Conservation (phyloP, 2,888 invertebrate genomes). For the Melieria omissa region DNA sequence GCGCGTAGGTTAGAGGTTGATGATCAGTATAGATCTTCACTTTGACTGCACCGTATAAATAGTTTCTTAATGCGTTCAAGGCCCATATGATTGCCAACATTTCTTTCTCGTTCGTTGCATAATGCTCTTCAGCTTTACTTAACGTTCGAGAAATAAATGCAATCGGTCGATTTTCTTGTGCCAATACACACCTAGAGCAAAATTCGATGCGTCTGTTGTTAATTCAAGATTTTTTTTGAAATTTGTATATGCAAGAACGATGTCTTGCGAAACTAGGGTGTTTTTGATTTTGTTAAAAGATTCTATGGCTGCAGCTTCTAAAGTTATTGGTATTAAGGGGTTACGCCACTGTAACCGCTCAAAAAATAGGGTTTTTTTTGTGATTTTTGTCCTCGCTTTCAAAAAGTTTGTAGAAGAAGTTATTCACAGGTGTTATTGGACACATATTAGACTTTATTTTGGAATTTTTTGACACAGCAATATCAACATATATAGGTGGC, state of each 20-base stretch:
- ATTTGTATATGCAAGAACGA: neutral
- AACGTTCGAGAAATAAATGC: neutral
- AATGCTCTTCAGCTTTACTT: conserved; percentile 6
- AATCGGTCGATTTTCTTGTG: neutral
- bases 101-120: conserved; percentile 7
- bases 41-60: neutral
- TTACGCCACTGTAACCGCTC: no score
- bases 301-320: conserved; percentile 5
- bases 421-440: no score
- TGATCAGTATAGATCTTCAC: conserved; percentile 8
- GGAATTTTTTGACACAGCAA: no score
- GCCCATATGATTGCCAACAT: neutral
- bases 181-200: conserved; percentile 15
- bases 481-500: no score
- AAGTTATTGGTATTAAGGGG: conserved; percentile 8
- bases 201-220: conserved; percentile 18
- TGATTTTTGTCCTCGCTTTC: no score
- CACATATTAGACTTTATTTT: no score
- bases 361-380: no score
- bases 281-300: conserved; percentile 9
- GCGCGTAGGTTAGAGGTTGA: conserved; percentile 3
- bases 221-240: conserved; percentile 4
- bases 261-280: neutral
- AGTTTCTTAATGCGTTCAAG: neutral
- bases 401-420: no score